These are phyloP conservation scores for Nasonia oneida DNA, from an alignment of 2,888 invertebrate genomes.

Conservation along the genomic window DNA sequence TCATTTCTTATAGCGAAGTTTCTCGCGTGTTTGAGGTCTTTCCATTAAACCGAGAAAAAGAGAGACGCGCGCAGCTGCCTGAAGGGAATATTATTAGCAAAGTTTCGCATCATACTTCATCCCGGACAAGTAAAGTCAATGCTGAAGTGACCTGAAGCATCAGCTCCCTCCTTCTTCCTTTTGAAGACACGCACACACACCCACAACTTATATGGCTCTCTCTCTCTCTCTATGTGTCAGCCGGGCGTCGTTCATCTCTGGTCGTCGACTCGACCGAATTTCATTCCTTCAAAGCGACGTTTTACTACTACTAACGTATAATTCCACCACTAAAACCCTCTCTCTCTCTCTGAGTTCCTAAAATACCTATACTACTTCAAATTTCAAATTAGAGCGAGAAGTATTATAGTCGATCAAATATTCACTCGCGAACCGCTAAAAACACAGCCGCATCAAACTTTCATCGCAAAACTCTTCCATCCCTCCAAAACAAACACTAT, in stretches of 20 bases:
- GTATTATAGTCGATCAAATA: not conserved
- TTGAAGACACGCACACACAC: not conserved
- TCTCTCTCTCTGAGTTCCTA: not conserved
- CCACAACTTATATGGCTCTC: not conserved
- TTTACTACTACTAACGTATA: not conserved
- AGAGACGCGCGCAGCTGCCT: not conserved
- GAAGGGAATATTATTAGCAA: not conserved
- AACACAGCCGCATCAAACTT: not conserved
- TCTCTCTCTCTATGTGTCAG: no score
- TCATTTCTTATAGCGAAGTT: not conserved
- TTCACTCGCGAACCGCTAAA: not conserved
- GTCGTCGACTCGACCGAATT: not conserved
- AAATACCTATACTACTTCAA: not conserved
- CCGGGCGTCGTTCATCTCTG: no score
- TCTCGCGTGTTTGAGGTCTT: not conserved
- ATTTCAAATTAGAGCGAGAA: not conserved
- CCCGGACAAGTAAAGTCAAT: not conserved
- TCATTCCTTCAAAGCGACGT: not conserved
- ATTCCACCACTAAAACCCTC: not conserved
- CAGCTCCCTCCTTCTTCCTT: not conserved
- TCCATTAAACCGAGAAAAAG: not conserved
- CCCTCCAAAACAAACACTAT: not conserved
- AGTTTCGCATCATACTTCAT: conserved; percentile 4
- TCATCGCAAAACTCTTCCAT: not conserved
- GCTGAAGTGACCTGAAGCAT: not conserved